Conservation (phyloP, 2,888 invertebrate genomes). For the Ferrisia virgata region DNA sequence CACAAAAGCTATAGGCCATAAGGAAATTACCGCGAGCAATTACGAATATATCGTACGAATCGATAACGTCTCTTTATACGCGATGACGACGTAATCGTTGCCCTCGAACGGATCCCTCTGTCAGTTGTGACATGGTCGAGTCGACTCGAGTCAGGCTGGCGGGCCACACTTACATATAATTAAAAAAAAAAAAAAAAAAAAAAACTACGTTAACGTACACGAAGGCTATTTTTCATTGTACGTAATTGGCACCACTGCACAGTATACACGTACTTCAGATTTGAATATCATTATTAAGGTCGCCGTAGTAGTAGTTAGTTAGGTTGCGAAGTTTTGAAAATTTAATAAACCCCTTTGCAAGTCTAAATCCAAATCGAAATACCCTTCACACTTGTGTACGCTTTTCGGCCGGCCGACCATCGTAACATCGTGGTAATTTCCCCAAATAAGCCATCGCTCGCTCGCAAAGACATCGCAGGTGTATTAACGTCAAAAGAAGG, state of each 20-base stretch:
- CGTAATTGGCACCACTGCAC: neutral
- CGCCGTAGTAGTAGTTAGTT: neutral
- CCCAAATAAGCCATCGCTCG: no score
- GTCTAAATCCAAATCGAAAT: no score
- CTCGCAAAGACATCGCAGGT: no score
- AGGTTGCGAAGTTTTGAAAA: neutral
- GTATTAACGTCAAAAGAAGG: no score
- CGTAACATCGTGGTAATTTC: neutral
- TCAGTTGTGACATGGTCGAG: neutral
- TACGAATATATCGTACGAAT: no score
- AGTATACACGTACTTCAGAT: neutral
- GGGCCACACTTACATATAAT: neutral
- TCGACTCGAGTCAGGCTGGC: neutral
- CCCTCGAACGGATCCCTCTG: neutral
- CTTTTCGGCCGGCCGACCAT: no score
- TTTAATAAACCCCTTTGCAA: neutral
- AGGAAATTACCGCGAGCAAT: no score
- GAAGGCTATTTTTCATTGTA: neutral
- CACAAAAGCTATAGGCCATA: no score
- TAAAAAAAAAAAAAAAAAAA: neutral
- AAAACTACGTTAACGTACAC: neutral
- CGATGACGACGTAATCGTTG: neutral
- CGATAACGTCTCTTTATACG: no score
- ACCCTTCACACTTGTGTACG: no score
- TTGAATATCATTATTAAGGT: conserved; percentile 11